Evolutionary conservation across 2,888 invertebrate species (phyloP).

Genomic region (Orthosia incerta): DNA sequence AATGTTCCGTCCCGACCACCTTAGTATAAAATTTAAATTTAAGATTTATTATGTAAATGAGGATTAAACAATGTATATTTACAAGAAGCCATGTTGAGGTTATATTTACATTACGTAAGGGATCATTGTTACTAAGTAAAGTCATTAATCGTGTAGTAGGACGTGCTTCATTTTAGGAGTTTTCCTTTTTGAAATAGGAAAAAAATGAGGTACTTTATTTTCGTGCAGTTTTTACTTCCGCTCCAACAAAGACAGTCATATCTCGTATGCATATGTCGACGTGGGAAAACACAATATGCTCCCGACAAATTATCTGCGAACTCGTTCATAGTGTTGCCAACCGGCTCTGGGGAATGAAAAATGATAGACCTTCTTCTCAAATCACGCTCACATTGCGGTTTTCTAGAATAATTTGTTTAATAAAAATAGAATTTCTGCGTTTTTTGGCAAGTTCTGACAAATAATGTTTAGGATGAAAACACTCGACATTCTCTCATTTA

Average conservation of each 20-base stretch:
- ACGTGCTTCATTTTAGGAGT: conserved; percentile 14
- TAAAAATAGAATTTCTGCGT: conserved; percentile 7
- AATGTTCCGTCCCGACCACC: conserved; percentile 66
- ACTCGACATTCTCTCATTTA: neutral
- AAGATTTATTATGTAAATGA: conserved; percentile 62
- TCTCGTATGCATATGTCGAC: conserved; percentile 63
- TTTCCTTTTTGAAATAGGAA: conserved; percentile 24
- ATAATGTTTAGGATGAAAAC: neutral
- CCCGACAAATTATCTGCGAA: conserved; percentile 68
- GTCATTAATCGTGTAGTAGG: conserved; percentile 30
- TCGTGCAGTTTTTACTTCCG: conserved; percentile 49
- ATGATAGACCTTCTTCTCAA: conserved; percentile 41
- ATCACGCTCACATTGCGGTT: conserved; percentile 1
- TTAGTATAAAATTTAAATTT: conserved; percentile 70
- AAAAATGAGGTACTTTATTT: conserved; percentile 50
- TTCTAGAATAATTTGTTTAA: neutral
- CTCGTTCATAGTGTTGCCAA: conserved; percentile 62
- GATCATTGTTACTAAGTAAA: conserved; percentile 41
- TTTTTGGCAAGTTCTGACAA: conserved; percentile 6
- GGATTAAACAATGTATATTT: conserved; percentile 56
- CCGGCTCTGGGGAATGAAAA: conserved; percentile 52
- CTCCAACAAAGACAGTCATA: conserved; percentile 61
- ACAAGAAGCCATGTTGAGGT: conserved; percentile 62
- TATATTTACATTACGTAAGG: conserved; percentile 38
- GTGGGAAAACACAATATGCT: conserved; percentile 67